These are phyloP conservation scores for Andinoacara biseriatus DNA, from an alignment of 2,113 vertebrate species.

Conservation along the genomic window DNA sequence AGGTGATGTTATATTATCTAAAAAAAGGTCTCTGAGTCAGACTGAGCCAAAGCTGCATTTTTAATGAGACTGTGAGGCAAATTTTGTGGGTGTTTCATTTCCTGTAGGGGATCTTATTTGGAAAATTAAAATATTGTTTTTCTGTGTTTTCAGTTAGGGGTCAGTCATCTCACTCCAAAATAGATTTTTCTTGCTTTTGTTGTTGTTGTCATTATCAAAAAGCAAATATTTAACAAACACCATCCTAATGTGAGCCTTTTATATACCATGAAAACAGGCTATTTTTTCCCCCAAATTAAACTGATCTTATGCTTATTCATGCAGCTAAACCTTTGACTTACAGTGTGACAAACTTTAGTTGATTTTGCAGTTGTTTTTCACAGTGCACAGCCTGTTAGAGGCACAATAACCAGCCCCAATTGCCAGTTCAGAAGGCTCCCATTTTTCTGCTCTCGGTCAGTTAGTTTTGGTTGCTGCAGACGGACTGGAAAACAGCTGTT, in stretches of 20 bases:
- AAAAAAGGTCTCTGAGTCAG: background rate
- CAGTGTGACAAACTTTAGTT: background rate
- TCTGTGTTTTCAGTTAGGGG: background rate
- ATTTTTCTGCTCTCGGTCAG: background rate
- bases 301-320: rapidly evolving
- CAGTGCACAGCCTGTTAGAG: background rate
- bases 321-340: background rate
- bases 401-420: background rate
- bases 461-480: background rate
- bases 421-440: background rate
- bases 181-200: too few relatives aligned
- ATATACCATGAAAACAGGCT: background rate
- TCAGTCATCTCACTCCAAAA: background rate
- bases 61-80: background rate
- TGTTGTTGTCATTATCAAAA: background rate
- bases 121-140: background rate
- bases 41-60: background rate
- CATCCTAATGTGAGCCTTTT: background rate
- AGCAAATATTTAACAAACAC: background rate
- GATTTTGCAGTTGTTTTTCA: background rate
- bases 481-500: too few relatives aligned
- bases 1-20: background rate
- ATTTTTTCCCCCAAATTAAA: background rate
- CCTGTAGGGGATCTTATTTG: background rate
- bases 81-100: background rate